Conservation (phyloP, 2,888 invertebrate genomes). For the Nudaria mundana region DNA sequence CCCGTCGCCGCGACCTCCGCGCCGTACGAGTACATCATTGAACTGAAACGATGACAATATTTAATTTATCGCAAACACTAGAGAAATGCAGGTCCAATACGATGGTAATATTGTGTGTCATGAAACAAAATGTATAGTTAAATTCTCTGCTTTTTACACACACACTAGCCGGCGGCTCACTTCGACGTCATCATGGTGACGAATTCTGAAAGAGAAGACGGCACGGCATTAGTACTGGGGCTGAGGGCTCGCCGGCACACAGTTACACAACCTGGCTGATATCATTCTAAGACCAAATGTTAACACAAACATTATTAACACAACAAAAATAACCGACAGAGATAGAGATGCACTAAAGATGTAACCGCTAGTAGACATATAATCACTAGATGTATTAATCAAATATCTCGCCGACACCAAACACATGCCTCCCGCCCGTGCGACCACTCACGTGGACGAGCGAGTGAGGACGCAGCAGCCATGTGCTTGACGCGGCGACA, state of each 20-base stretch:
- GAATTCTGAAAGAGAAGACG: slow-evolving; percentile 89
- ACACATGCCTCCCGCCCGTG: slow-evolving; percentile 29
- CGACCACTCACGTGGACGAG: slow-evolving; percentile 22
- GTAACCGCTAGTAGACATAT: slow-evolving; percentile 58
- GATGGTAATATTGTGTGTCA: slow-evolving; percentile 82
- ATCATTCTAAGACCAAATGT: slow-evolving; percentile 47
- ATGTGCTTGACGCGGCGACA: slow-evolving; percentile 42
- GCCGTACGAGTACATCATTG: slow-evolving; percentile 56
- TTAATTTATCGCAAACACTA: slow-evolving; percentile 82
- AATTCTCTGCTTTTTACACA: slow-evolving; percentile 82
- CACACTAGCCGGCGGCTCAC: slow-evolving; percentile 90
- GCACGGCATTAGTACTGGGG: slow-evolving; percentile 32
- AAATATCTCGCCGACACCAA: slow-evolving; percentile 35
- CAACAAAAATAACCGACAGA: slow-evolving; percentile 62
- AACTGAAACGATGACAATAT: slow-evolving; percentile 80
- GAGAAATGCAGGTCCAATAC: slow-evolving; percentile 83
- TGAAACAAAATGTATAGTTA: slow-evolving; percentile 84
- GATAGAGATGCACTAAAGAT: slow-evolving; percentile 66
- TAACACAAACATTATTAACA: slow-evolving; percentile 51
- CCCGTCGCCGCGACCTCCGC: slow-evolving; percentile 35
- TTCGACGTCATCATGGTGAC: slow-evolving; percentile 99
- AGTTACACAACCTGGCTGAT: slow-evolving; percentile 45
- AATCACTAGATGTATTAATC: slow-evolving; percentile 46
- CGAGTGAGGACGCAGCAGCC: slow-evolving; percentile 19
- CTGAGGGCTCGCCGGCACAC: neutral